phyloP scores from a whole-genome alignment of 2,113 vertebrate species.

The Thamnaconus septentrionalis region DNA sequence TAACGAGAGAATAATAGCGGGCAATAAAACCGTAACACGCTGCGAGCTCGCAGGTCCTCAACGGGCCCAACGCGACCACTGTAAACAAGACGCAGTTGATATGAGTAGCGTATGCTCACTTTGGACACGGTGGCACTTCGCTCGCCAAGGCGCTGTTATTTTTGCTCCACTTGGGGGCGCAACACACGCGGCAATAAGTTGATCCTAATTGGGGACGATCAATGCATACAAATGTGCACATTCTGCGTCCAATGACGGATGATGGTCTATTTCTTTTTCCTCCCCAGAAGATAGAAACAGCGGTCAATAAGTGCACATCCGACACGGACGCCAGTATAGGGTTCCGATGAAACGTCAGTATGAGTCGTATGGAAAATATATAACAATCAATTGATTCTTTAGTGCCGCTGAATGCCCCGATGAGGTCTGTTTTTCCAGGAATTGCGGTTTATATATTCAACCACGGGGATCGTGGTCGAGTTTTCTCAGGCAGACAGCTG shows the following conservation, averaged over 20 bases:
- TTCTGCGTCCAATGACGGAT: not conserved
- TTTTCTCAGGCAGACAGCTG: not conserved
- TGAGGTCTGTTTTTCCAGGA: conserved; percentile 1
- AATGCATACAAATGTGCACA: conserved; percentile 27
- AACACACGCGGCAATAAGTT: not conserved
- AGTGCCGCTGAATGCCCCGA: not conserved
- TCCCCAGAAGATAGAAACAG: not conserved
- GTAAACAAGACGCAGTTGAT: conserved; percentile 55
- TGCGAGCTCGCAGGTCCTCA: conserved; percentile 11
- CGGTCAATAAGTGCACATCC: not conserved
- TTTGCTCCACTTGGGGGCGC: conserved; percentile 46
- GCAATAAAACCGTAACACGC: conserved; percentile 39
- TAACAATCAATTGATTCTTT: not conserved
- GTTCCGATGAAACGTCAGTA: not conserved
- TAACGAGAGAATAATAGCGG: conserved; percentile 44
- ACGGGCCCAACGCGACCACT: conserved; percentile 41
- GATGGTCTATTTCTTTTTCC: not conserved
- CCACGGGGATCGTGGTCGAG: too few species aligned
- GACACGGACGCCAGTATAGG: not conserved
- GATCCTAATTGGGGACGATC: not conserved
- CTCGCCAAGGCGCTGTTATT: conserved; percentile 44
- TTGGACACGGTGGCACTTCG: conserved; percentile 83
- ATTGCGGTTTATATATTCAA: not conserved
- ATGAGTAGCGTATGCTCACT: conserved; percentile 6
- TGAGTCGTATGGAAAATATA: not conserved